Evolutionary conservation across 2,797 vertebrate genomes (phyloP).

Genomic region (Clamator glandarius): DNA sequence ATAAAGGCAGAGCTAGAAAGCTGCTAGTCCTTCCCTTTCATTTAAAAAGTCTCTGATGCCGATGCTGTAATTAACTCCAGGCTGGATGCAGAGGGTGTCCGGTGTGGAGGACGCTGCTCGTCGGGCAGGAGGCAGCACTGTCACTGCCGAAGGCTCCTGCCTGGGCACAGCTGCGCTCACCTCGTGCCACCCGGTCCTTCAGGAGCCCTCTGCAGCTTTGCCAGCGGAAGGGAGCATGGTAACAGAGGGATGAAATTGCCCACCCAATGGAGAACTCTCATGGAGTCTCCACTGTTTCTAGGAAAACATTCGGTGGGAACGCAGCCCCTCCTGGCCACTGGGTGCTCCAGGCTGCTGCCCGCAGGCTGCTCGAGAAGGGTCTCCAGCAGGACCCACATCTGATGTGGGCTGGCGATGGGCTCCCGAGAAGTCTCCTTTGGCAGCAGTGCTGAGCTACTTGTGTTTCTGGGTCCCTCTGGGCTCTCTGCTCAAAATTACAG

Average conservation of each 20-base stretch:
- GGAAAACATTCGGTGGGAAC: too few species aligned
- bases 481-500: neutral
- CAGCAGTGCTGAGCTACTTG: neutral
- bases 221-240: neutral
- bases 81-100: neutral
- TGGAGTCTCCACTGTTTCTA: neutral
- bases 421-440: neutral
- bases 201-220: neutral
- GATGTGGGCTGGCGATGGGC: accelerated
- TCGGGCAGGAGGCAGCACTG: neutral
- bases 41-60: neutral
- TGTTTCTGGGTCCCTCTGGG: neutral
- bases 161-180: accelerated
- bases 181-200: accelerated
- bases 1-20: neutral
- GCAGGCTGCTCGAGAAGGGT: accelerated
- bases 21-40: slow-evolving; percentile 6
- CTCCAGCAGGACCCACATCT: neutral
- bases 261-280: neutral
- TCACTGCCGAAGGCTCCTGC: neutral
- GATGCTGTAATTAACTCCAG: neutral
- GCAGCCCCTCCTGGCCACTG: too few species aligned
- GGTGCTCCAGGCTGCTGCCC: too few species aligned
- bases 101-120: neutral
- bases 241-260: accelerated